Evolutionary conservation across 2,113 vertebrate genomes (phyloP).

Genomic region (Entosphenus tridentatus): DNA sequence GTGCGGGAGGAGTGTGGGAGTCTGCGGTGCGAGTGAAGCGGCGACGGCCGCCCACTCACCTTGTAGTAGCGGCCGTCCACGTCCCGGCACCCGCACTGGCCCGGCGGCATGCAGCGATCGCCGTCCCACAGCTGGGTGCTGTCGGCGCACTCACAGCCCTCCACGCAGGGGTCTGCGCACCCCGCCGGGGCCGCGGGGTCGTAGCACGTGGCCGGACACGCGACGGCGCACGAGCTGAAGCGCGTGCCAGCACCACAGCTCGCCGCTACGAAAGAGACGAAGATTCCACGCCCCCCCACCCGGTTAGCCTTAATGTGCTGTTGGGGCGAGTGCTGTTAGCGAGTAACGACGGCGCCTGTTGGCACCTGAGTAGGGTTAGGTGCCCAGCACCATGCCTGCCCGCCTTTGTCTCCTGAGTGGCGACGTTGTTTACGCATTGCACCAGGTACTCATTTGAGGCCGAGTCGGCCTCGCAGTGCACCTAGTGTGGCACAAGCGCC

Average conservation of each 20-base stretch:
- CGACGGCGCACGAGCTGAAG: neutral
- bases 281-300: neutral
- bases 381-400: too few relatives aligned
- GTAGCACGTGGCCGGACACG: constrained; percentile 2
- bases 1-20: too few relatives aligned
- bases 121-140: neutral
- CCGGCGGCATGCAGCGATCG: neutral
- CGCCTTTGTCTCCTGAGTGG: too few relatives aligned
- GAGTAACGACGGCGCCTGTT: too few relatives aligned
- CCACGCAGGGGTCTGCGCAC: neutral
- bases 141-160: neutral
- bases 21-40: too few relatives aligned
- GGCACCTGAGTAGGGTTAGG: too few relatives aligned
- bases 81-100: neutral
- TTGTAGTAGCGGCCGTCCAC: neutral
- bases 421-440: too few relatives aligned
- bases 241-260: neutral
- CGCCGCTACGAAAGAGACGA: neutral
- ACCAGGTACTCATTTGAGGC: too few relatives aligned
- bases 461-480: too few relatives aligned
- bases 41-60: neutral
- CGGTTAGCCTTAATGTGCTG: too few relatives aligned
- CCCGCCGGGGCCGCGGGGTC: neutral
- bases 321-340: too few relatives aligned
- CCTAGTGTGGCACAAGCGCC: too few relatives aligned